Evolutionary conservation across 2,797 vertebrate genomes (phyloP), one percentile per base, ranked within the genome.

Genomic region (Microchirus variegatus): DNA sequence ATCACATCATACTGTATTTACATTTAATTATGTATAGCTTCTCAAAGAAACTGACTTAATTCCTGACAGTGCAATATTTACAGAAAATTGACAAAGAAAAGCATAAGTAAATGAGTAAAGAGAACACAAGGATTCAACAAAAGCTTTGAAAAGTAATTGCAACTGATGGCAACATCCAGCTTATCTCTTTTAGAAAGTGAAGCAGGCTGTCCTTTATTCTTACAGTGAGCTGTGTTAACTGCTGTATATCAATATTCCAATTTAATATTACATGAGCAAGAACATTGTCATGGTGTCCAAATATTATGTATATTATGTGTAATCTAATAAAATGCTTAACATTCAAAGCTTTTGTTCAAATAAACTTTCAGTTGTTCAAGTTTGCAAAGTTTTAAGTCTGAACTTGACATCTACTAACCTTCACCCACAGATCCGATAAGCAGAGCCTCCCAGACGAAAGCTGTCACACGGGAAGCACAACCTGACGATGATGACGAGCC

Each of bases 361-460:
- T 16, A 18, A 17, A 18, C 7, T 6, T 31, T 31, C 31, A 31
- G 31, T 31, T 0, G 9, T 61, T 18, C 11, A 38, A 2, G 12
- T 16, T 19, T 48, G 10, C n/a, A 13, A 12, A 59, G 22, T 31
- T 31, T 52, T 59, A 58, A 67, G 54, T 69, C 13, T 60, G 47
- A 9, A 63, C n/a, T 82, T 19, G 8, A 31, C 3, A 6, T 31
- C 8, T 31, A 31, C 7, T 31, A 37, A 60, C 78, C 41, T 70
- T 61, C 56, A 60, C 74, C 70, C 71, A 64, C 91, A 96, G 96
- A 97, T 93, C 91, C 95, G 6, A 95, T 96, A 83, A 95, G 94
- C 78, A 94, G 94, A 93, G 95, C 95, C 59, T 97, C 95, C 31
- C 95, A 96, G 89, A 96, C 95, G 48, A 97, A 96, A 90, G 96